These are phyloP conservation scores for Stegodyphus dumicola DNA, from an alignment of 1,140 invertebrate species.

Conservation along the genomic window DNA sequence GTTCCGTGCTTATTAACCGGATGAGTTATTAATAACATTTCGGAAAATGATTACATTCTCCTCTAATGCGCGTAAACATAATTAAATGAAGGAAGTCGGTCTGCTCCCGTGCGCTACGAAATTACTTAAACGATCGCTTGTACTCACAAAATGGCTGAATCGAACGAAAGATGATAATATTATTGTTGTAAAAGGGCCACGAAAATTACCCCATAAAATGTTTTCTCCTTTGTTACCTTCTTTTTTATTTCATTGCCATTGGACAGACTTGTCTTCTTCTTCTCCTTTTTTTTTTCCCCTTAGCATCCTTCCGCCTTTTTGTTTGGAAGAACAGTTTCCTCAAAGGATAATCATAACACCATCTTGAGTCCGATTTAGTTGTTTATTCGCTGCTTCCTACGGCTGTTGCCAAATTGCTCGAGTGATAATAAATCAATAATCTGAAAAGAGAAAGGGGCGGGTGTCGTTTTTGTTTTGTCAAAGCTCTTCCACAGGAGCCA, in stretches of 20 bases:
- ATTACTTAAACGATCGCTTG: constrained; percentile 53
- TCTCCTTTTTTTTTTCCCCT: not conserved
- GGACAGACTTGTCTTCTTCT: not conserved
- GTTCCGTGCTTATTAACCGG: constrained; percentile 48
- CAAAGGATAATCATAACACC: too few relatives aligned
- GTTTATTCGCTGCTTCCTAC: too few relatives aligned
- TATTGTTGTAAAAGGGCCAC: constrained; percentile 23
- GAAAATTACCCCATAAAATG: constrained; percentile 31
- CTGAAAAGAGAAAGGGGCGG: not conserved
- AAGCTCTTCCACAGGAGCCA: constrained; percentile 17
- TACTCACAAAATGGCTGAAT: constrained; percentile 20
- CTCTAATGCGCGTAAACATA: constrained; percentile 56
- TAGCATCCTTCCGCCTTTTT: not conserved
- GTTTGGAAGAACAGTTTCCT: too few relatives aligned
- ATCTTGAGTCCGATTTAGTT: too few relatives aligned
- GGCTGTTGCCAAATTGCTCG: constrained; percentile 28
- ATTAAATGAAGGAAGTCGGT: constrained; percentile 50
- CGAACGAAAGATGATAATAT: constrained; percentile 36
- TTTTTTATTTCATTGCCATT: not conserved
- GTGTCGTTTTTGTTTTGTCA: constrained; percentile 41
- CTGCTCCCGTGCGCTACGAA: constrained; percentile 18
- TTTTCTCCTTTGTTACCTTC: not conserved
- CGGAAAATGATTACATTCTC: constrained; percentile 51
- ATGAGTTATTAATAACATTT: constrained; percentile 59
- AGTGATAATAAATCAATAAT: constrained; percentile 45